Evolutionary conservation across 2,888 invertebrate genomes (phyloP).

Genomic region (Epiblema foenella): DNA sequence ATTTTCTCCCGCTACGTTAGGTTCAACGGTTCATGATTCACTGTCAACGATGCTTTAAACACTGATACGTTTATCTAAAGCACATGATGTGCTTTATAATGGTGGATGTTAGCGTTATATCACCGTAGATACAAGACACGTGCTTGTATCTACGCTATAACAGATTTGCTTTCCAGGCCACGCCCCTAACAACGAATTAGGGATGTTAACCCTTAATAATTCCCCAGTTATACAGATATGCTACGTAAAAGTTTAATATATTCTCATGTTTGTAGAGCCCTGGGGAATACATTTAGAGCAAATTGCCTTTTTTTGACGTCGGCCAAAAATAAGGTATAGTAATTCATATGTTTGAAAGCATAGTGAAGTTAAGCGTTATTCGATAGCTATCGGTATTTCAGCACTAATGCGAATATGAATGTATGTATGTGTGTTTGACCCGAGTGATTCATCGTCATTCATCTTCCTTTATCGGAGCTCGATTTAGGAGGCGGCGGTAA

Average conservation of each 20-base stretch:
- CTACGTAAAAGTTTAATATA: too few species aligned
- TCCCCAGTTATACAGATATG: too few species aligned
- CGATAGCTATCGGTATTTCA: conserved; percentile 32
- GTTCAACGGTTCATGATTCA: conserved; percentile 1
- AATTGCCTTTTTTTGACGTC: too few species aligned
- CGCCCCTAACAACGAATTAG: too few species aligned
- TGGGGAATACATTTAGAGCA: too few species aligned
- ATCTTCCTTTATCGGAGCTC: conserved; percentile 42
- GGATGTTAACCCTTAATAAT: too few species aligned
- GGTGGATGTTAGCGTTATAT: background rate
- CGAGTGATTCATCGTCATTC: conserved; percentile 44
- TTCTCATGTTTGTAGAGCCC: too few species aligned
- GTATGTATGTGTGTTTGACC: conserved; percentile 37
- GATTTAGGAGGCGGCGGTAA: conserved; percentile 28
- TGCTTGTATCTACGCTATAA: background rate
- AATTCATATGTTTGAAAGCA: conserved; percentile 34
- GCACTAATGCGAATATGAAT: conserved; percentile 37
- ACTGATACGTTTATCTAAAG: background rate
- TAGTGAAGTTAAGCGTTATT: conserved; percentile 37
- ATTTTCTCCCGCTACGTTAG: background rate
- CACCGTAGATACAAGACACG: too few species aligned
- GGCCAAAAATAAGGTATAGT: too few species aligned
- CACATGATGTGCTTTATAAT: background rate
- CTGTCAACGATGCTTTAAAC: conserved; percentile 10
- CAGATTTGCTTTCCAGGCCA: too few species aligned